Evolutionary conservation across 2,113 vertebrate species (phyloP).

Genomic region (Vicugna pacos): DNA sequence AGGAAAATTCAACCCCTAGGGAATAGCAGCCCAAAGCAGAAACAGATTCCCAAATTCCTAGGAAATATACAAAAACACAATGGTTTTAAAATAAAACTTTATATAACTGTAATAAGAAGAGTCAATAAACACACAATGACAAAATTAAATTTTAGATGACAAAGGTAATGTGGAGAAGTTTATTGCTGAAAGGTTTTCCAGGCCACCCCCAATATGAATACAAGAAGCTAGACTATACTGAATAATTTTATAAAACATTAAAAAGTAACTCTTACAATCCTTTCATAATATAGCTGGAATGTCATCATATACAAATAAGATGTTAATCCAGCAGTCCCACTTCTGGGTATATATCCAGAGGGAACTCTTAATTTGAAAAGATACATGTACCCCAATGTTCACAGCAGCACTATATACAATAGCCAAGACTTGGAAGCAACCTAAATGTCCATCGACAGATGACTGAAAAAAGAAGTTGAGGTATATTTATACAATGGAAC

Average conservation of each 20-base stretch:
- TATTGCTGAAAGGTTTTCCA: neutral
- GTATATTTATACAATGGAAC: too few relatives aligned
- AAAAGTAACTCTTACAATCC: neutral
- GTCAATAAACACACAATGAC: neutral
- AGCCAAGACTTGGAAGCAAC: too few relatives aligned
- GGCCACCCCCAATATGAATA: neutral
- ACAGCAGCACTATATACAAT: too few relatives aligned
- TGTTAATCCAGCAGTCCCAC: neutral
- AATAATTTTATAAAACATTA: neutral
- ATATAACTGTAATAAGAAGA: neutral
- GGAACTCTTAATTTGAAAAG: too few relatives aligned
- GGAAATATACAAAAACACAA: neutral
- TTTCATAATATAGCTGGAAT: neutral
- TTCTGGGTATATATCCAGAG: too few relatives aligned
- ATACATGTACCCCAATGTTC: too few relatives aligned
- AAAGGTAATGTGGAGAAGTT: neutral
- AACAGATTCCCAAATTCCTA: neutral
- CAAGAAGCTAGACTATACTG: neutral
- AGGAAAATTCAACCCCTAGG: neutral
- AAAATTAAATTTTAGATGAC: constrained; percentile 21
- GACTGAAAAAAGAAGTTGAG: too few relatives aligned
- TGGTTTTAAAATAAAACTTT: constrained; percentile 38
- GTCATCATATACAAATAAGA: constrained; percentile 2
- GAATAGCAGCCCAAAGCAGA: neutral
- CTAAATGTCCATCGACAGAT: too few relatives aligned